A percentile compares a stretch with the other conserved stretches of the same genome.
Evolutionary conservation across 2,113 vertebrate genomes (phyloP).

Genomic region (Phaethon lepturus): DNA sequence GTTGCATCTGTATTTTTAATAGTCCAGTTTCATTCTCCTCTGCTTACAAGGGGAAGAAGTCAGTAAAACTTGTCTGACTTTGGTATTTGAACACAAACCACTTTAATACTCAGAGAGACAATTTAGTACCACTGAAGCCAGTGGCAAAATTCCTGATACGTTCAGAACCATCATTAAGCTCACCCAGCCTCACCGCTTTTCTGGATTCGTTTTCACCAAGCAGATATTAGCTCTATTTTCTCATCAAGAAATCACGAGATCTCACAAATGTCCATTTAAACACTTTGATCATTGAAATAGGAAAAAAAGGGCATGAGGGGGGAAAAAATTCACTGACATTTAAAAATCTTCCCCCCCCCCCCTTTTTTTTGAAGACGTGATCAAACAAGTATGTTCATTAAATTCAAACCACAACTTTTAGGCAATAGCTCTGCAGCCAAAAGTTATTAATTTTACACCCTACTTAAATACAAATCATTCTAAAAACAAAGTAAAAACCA

Average conservation of each 20-base stretch:
- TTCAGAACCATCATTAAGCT: background rate
- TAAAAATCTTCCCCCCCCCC: background rate
- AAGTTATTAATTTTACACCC: background rate
- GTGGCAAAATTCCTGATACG: too few species aligned
- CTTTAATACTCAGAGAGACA: background rate
- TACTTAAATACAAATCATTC: background rate
- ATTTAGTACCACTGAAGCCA: background rate
- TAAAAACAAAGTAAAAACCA: background rate
- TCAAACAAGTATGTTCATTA: background rate
- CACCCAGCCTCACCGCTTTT: background rate
- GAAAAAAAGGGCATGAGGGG: background rate
- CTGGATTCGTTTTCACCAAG: background rate
- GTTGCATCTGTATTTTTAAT: background rate
- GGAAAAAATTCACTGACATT: background rate
- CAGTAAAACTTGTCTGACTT: background rate
- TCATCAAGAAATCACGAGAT: background rate
- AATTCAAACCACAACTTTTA: background rate
- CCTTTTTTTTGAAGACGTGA: background rate
- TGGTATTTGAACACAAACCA: background rate
- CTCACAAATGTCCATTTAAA: background rate
- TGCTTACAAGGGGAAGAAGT: background rate
- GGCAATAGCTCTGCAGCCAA: background rate
- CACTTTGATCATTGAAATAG: background rate
- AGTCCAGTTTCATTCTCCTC: background rate
- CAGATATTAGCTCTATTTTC: background rate